phyloP scores from a whole-genome alignment of 2,797 vertebrate genomes.

The Prunella strophiata region DNA sequence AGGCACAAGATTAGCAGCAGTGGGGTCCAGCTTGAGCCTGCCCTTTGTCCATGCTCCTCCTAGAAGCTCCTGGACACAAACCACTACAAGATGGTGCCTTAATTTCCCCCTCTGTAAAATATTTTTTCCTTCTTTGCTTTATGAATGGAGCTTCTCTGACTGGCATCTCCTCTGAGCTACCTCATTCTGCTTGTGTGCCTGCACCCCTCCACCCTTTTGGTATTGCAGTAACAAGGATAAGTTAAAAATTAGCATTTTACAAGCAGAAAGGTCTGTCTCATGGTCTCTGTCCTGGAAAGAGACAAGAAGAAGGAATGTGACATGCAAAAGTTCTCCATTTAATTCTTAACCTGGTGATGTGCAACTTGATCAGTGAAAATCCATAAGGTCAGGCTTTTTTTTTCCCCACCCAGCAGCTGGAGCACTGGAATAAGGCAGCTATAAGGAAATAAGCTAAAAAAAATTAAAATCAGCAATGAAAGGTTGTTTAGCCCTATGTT shows the following conservation, averaged over 20 bases:
- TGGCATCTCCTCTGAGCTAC: not conserved
- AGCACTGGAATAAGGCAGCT: not conserved
- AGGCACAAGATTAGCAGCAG: conserved; percentile 9
- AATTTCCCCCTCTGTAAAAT: not conserved
- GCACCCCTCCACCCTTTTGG: not conserved
- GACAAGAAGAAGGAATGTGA: not conserved
- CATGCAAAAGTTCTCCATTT: not conserved
- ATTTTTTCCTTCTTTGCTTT: not conserved
- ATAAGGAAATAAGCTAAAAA: not conserved
- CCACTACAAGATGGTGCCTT: not conserved
- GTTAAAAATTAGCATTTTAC: conserved; percentile 10
- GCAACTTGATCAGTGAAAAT: not conserved
- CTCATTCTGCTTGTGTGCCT: not conserved
- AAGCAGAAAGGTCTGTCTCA: not conserved
- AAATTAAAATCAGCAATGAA: not conserved
- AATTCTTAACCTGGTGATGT: not conserved
- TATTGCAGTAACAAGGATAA: not conserved
- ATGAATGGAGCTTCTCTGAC: not conserved
- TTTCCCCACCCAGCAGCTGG: not conserved
- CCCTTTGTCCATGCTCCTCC: not conserved
- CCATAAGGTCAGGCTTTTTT: not conserved
- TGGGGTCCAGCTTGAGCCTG: not conserved
- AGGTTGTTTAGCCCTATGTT: conserved; percentile 46
- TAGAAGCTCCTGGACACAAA: not conserved
- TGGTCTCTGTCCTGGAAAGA: not conserved